Evolutionary conservation across 2,797 vertebrate genomes (phyloP).

Genomic region (Apogon hyalosoma): DNA sequence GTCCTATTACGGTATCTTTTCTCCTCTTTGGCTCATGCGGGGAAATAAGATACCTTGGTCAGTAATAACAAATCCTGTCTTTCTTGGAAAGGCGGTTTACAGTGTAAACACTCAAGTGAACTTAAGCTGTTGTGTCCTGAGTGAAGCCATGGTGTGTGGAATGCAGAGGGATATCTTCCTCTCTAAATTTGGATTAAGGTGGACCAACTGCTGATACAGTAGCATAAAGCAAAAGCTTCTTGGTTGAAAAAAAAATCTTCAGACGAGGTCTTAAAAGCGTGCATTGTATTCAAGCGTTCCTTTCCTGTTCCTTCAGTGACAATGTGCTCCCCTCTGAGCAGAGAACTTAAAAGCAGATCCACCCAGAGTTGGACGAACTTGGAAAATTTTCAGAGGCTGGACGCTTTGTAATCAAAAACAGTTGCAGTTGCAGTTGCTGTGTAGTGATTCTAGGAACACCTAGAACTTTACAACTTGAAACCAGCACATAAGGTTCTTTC

Average conservation of each 20-base stretch:
- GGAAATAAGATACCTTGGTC: conserved; percentile 64
- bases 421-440: background rate
- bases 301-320: conserved; percentile 52
- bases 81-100: conserved; percentile 78
- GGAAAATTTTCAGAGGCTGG: conserved; percentile 1
- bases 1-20: conserved; percentile 55
- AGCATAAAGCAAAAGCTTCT: conserved; percentile 14
- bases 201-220: conserved; percentile 16
- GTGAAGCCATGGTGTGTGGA: conserved; percentile 14
- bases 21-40: conserved; percentile 53
- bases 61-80: conserved; percentile 75
- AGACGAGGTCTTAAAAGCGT: conserved; percentile 13
- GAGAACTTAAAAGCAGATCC: conserved; percentile 5
- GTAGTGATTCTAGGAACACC: background rate
- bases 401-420: background rate
- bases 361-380: background rate
- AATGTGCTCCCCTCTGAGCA: conserved; percentile 52
- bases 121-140: conserved; percentile 62
- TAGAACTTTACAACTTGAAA: background rate
- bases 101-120: conserved; percentile 71
- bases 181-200: conserved; percentile 42
- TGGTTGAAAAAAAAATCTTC: conserved; percentile 3
- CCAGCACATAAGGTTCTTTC: background rate
- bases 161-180: conserved; percentile 27
- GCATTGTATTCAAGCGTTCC: conserved; percentile 27